Percentiles rank a stretch among this genome's conserved stretches.
Evolutionary conservation across 2,113 vertebrate species (phyloP).

Genomic region (Tragelaphus buxtoni): DNA sequence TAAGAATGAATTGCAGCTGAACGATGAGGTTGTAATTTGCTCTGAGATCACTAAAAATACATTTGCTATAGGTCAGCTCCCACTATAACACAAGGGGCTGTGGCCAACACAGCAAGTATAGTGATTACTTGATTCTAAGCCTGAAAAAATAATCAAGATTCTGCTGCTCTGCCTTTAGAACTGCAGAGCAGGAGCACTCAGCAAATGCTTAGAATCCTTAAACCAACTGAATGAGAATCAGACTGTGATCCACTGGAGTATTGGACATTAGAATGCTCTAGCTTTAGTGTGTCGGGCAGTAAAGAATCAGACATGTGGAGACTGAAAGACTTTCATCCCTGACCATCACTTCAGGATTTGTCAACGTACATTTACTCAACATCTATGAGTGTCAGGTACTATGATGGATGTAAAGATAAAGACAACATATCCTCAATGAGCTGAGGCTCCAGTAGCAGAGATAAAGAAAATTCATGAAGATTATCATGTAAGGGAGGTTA

Average conservation of each 20-base stretch:
- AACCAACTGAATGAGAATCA: neutral
- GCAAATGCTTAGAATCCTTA: neutral
- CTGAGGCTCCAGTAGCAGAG: neutral
- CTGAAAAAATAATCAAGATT: neutral
- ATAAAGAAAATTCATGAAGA: neutral
- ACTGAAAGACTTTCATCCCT: neutral
- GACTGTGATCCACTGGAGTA: neutral
- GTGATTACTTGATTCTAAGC: neutral
- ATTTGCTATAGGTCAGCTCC: neutral
- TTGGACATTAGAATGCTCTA: neutral
- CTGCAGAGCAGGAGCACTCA: neutral
- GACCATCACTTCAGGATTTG: neutral
- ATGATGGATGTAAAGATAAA: neutral
- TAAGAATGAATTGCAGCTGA: neutral
- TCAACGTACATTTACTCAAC: neutral
- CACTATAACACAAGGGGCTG: neutral
- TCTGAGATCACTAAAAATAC: conserved; percentile 38
- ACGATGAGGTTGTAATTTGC: neutral
- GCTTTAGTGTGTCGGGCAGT: neutral
- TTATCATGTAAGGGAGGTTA: neutral
- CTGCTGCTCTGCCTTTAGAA: neutral
- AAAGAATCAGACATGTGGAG: neutral
- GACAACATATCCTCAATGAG: neutral
- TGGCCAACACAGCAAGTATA: neutral
- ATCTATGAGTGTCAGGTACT: neutral